Percentiles rank a stretch among this genome's conserved stretches.
These are phyloP conservation scores for Acleris laterana DNA, from an alignment of 2,888 invertebrate species.

Conservation along the genomic window DNA sequence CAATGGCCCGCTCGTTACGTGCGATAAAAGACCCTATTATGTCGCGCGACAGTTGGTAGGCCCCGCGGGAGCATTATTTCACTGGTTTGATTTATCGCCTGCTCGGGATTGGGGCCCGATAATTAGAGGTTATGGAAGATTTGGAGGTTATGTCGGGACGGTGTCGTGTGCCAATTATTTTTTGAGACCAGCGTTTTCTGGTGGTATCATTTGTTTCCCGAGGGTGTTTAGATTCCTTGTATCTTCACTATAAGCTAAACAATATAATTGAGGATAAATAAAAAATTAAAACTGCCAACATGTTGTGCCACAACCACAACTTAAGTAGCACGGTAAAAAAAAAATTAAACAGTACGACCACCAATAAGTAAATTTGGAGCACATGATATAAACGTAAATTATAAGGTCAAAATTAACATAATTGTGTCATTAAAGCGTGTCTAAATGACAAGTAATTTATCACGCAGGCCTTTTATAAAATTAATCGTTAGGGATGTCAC, in stretches of 20 bases:
- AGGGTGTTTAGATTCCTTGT: not conserved
- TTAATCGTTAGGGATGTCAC: slow-evolving; percentile 50
- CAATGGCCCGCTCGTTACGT: slow-evolving; percentile 35
- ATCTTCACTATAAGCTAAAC: too few relatives aligned
- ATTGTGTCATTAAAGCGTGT: slow-evolving; percentile 16
- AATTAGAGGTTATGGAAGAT: slow-evolving; percentile 48
- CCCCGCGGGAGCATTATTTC: slow-evolving; percentile 70
- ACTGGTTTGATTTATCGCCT: slow-evolving; percentile 71
- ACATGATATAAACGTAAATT: not conserved
- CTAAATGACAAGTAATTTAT: slow-evolving; percentile 34
- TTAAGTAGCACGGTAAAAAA: too few relatives aligned
- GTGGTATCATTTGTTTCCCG: not conserved
- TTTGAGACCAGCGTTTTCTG: slow-evolving; percentile 10
- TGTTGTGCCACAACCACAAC: too few relatives aligned
- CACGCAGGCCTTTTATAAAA: slow-evolving; percentile 47
- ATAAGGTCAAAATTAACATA: slow-evolving; percentile 5
- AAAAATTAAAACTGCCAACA: too few relatives aligned
- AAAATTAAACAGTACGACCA: too few relatives aligned
- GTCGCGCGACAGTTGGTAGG: slow-evolving; percentile 64
- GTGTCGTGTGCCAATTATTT: slow-evolving; percentile 41
- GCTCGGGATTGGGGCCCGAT: slow-evolving; percentile 55
- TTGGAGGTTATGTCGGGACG: slow-evolving; percentile 55
- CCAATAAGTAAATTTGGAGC: not conserved
- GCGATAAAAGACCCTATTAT: slow-evolving; percentile 70
- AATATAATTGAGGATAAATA: too few relatives aligned